Percentiles rank a stretch among this genome's conserved stretches.
phyloP scores from a whole-genome alignment of 1,140 invertebrate species.

The Megalopta genalis region DNA sequence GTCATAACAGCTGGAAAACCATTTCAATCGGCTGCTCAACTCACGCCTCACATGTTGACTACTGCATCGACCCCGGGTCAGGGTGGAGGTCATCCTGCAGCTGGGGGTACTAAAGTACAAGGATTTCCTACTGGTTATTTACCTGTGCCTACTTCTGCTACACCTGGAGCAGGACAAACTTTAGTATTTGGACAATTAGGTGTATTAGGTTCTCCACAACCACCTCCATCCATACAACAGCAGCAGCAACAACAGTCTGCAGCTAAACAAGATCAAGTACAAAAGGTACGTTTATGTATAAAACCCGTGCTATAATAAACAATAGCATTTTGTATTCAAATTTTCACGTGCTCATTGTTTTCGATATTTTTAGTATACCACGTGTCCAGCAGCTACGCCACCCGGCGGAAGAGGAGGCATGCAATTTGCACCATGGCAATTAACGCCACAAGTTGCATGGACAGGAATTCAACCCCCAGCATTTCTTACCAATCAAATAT shows the following conservation, averaged over 20 bases:
- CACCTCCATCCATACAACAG: constrained; percentile 75
- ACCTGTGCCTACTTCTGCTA: constrained; percentile 88
- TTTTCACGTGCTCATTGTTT: neutral
- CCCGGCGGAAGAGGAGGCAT: constrained; percentile 81
- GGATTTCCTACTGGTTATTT: constrained; percentile 81
- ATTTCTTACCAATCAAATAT: constrained; percentile 88
- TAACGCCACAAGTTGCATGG: constrained; percentile 85
- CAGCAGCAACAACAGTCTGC: constrained; percentile 76
- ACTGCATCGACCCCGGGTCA: constrained; percentile 83
- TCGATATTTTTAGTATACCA: constrained; percentile 77
- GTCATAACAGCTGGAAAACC: constrained; percentile 90
- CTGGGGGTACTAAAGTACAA: constrained; percentile 81
- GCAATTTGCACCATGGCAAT: constrained; percentile 83
- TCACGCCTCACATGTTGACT: constrained; percentile 89
- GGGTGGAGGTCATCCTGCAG: constrained; percentile 85
- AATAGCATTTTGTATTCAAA: constrained; percentile 41
- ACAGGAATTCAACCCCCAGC: constrained; percentile 85
- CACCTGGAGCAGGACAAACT: constrained; percentile 87
- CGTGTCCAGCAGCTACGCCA: constrained; percentile 83
- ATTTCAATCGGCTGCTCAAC: constrained; percentile 87
- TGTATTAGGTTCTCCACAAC: constrained; percentile 87
- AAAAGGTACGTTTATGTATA: constrained; percentile 69
- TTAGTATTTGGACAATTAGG: constrained; percentile 89
- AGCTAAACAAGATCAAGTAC: constrained; percentile 76
- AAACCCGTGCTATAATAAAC: neutral